Conservation (phyloP, 35 echinoderm and acorn worm genomes). For the Acanthaster planci region DNA sequence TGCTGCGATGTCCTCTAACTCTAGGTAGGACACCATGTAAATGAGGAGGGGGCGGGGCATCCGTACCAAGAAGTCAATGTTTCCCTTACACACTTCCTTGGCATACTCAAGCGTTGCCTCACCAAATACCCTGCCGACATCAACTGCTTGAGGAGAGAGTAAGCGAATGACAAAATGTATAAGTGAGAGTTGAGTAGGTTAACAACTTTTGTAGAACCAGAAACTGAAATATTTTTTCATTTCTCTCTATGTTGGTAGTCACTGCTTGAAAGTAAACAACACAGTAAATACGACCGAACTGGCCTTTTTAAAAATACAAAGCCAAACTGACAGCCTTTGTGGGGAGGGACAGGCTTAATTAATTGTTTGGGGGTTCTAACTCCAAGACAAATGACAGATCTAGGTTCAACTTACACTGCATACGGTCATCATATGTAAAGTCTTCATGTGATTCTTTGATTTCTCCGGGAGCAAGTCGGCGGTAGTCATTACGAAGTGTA, state of each 20-base stretch:
- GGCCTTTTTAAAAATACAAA: too few relatives aligned
- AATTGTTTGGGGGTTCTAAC: too few relatives aligned
- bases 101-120: conserved; percentile 72
- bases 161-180: neutral
- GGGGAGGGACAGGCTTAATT: too few relatives aligned
- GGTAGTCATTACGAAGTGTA: conserved; percentile 90
- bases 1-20: conserved; percentile 81
- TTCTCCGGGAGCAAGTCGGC: conserved; percentile 68
- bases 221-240: neutral
- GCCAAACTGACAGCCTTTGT: too few relatives aligned
- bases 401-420: conserved; percentile 71
- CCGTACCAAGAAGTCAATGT: conserved; percentile 73
- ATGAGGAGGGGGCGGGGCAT: conserved; percentile 87
- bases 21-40: conserved; percentile 79
- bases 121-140: conserved; percentile 84
- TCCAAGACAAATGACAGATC: too few relatives aligned
- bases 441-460: conserved; percentile 73
- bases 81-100: conserved; percentile 64
- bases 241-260: neutral
- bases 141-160: conserved; percentile 60
- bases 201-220: neutral
- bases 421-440: conserved; percentile 87
- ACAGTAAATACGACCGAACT: too few relatives aligned
- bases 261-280: neutral
- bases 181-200: neutral